Evolutionary conservation across 2,888 invertebrate species (phyloP).

Genomic region (Drosophila subsilvestris): DNA sequence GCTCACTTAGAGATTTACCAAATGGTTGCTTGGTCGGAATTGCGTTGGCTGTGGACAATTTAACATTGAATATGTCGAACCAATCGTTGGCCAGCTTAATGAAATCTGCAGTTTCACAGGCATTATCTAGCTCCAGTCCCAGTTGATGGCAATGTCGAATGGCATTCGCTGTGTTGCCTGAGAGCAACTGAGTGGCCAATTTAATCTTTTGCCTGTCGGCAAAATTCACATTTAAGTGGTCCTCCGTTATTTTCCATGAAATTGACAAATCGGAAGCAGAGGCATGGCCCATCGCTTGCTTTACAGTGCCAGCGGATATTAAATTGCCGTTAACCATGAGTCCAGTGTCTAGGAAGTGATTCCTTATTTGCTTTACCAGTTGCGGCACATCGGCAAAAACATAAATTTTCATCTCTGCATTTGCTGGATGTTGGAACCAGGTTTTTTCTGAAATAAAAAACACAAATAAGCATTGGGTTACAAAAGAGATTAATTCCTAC

Average conservation of each 20-base stretch:
- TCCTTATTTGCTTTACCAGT: slow-evolving; percentile 47
- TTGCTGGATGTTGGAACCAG: slow-evolving; percentile 43
- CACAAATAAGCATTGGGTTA: not conserved
- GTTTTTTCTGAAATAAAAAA: slow-evolving; percentile 11
- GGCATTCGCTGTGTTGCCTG: slow-evolving; percentile 24
- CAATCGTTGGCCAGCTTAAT: slow-evolving; percentile 50
- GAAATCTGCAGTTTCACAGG: slow-evolving; percentile 46
- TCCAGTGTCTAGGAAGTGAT: slow-evolving; percentile 47
- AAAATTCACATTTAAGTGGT: slow-evolving; percentile 14
- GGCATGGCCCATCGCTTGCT: slow-evolving; percentile 12
- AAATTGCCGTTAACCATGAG: slow-evolving; percentile 29
- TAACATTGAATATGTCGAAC: slow-evolving; percentile 30
- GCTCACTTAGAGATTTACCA: not conserved
- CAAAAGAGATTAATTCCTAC: slow-evolving; percentile 2
- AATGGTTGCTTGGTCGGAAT: not conserved
- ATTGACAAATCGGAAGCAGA: slow-evolving; percentile 8
- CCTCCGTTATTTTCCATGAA: slow-evolving; percentile 17
- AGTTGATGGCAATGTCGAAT: slow-evolving; percentile 20
- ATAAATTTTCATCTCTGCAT: slow-evolving; percentile 31
- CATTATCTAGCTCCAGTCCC: slow-evolving; percentile 30
- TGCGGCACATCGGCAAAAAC: slow-evolving; percentile 32
- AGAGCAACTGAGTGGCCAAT: slow-evolving; percentile 26
- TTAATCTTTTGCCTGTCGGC: slow-evolving; percentile 21
- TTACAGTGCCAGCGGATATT: slow-evolving; percentile 6
- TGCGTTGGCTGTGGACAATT: not conserved